A percentile compares a stretch with the other conserved stretches of the same genome.
Evolutionary conservation across 2,113 vertebrate species (phyloP).

Genomic region (Physeter macrocephalus): DNA sequence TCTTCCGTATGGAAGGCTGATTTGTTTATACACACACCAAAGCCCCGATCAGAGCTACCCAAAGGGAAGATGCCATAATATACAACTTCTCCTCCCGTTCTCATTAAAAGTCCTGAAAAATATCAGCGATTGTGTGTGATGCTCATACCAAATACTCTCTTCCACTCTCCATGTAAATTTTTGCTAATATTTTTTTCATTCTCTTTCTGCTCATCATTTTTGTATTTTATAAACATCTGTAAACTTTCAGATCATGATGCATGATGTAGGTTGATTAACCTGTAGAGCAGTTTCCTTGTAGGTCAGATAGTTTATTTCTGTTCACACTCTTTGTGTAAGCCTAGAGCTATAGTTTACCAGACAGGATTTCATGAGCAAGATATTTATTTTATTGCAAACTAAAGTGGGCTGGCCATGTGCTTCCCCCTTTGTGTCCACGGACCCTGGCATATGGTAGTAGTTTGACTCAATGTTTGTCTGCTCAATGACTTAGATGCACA

Average conservation of each 20-base stretch:
- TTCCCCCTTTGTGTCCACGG: not conserved
- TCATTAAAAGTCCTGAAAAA: not conserved
- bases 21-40: not conserved
- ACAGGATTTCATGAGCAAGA: not conserved
- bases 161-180: not conserved
- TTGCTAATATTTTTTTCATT: not conserved
- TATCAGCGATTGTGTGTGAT: not conserved
- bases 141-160: not conserved
- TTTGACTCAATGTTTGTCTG: not conserved
- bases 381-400: not conserved
- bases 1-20: not conserved
- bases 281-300: not conserved
- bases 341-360: not conserved
- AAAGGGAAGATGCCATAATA: not conserved
- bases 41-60: not conserved
- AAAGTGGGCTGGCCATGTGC: not conserved
- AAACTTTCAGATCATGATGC: not conserved
- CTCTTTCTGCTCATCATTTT: not conserved
- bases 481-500: not conserved
- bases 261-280: not conserved
- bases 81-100: not conserved
- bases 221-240: not conserved
- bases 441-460: not conserved
- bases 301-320: not conserved
- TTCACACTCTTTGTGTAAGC: not conserved